These are phyloP conservation scores for Chondrosia reniformis DNA, from an alignment of 37 sponge, comb jelly and placozoan genomes.

Conservation along the genomic window DNA sequence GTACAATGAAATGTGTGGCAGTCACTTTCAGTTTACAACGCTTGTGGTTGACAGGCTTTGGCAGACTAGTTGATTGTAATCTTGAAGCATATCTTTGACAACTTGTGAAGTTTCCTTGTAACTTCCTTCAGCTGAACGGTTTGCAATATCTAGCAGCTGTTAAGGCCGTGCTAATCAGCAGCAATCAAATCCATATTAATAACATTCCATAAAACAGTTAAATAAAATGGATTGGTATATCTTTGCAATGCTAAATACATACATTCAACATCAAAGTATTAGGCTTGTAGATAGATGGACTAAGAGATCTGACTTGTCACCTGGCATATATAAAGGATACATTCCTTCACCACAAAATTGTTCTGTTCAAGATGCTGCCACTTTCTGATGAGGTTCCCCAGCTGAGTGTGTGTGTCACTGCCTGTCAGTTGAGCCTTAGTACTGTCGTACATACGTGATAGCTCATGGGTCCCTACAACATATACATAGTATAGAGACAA, in stretches of 20 bases:
- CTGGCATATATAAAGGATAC: conserved; percentile 47
- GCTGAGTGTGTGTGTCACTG: conserved; percentile 88
- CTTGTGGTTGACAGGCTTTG: conserved; percentile 21
- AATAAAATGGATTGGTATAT: too few species aligned
- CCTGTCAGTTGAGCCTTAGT: conserved; percentile 59
- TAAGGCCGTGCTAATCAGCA: neutral
- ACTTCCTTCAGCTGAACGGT: conserved; percentile 55
- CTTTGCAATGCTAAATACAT: too few species aligned
- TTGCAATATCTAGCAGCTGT: conserved; percentile 52
- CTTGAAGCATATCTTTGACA: conserved; percentile 32
- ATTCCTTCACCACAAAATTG: conserved; percentile 93
- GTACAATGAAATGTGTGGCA: too few species aligned
- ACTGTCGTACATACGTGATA: conserved; percentile 52
- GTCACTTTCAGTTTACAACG: too few species aligned
- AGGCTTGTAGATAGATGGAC: neutral
- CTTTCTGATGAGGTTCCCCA: conserved; percentile 84
- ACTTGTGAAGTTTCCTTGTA: conserved; percentile 52
- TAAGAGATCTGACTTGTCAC: neutral
- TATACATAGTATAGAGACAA: neutral
- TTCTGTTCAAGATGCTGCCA: conserved; percentile 92
- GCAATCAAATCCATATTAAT: neutral
- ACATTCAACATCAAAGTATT: too few species aligned
- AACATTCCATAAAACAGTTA: too few species aligned
- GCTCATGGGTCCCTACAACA: conserved; percentile 45
- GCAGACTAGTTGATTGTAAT: conserved; percentile 66